Conservation (phyloP, 2,113 vertebrate genomes). For the Oncorhynchus clarkii region DNA sequence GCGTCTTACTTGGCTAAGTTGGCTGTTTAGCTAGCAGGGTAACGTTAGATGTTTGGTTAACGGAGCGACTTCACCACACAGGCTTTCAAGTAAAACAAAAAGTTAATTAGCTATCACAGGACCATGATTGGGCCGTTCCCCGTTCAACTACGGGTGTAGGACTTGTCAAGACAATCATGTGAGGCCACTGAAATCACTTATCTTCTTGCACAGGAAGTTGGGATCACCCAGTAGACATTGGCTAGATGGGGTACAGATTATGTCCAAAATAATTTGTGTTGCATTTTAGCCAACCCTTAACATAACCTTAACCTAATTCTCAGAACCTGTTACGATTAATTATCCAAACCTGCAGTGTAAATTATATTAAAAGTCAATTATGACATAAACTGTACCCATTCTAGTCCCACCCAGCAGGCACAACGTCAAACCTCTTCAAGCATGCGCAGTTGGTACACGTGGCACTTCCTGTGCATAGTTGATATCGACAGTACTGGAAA, state of each 20-base stretch:
- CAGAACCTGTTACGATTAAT: too few relatives aligned
- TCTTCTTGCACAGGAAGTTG: slow-evolving; percentile 70
- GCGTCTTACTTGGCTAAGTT: slow-evolving; percentile 24
- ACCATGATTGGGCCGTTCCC: slow-evolving; percentile 58
- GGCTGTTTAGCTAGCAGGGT: slow-evolving; percentile 35
- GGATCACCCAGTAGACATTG: slow-evolving; percentile 48
- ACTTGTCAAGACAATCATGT: slow-evolving; percentile 68
- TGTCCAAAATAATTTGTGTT: too few relatives aligned
- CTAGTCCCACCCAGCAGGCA: slow-evolving; percentile 44
- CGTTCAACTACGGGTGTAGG: slow-evolving; percentile 51
- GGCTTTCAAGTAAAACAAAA: slow-evolving; percentile 12
- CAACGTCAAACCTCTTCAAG: slow-evolving; percentile 61
- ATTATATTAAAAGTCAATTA: too few relatives aligned
- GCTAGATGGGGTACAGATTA: too few relatives aligned
- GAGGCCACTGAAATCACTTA: slow-evolving; percentile 44
- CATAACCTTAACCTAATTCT: too few relatives aligned
- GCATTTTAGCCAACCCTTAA: too few relatives aligned
- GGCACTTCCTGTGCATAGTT: slow-evolving; percentile 86
- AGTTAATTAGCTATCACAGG: slow-evolving; percentile 44
- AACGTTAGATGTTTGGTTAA: slow-evolving; percentile 1
- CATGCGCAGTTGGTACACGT: slow-evolving; percentile 93
- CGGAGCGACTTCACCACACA: slow-evolving; percentile 10
- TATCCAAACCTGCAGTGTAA: too few relatives aligned
- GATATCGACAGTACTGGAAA: slow-evolving; percentile 60
- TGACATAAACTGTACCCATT: too few relatives aligned